Evolutionary conservation across 2,888 invertebrate species (phyloP).

Genomic region (Lumbricus terrestris): DNA sequence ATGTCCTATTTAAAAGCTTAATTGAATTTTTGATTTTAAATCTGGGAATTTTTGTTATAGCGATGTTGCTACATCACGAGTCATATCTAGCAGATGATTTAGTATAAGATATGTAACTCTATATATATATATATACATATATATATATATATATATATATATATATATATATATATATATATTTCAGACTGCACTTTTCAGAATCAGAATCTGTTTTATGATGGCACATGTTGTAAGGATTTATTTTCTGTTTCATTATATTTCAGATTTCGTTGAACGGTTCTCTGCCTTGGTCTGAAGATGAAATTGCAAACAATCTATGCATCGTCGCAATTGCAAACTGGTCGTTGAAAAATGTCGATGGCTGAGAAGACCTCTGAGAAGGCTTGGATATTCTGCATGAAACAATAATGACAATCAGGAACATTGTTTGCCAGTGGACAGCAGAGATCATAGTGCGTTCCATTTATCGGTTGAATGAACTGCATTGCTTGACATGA

Average conservation of each 20-base stretch:
- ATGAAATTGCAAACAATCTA: neutral
- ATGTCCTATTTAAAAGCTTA: no score
- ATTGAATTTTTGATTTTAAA: no score
- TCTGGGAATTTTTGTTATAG: neutral
- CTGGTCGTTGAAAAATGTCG: neutral
- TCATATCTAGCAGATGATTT: neutral
- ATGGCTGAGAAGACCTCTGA: no score
- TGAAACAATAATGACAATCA: slow-evolving; percentile 3
- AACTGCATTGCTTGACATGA: neutral
- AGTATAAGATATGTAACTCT: neutral
- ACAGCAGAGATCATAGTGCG: neutral
- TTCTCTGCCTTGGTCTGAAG: neutral
- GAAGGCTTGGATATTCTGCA: neutral
- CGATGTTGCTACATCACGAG: neutral
- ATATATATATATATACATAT: no score
- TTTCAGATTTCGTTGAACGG: neutral
- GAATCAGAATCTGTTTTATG: neutral
- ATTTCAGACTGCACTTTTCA: neutral
- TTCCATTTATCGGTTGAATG: neutral
- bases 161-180: no score
- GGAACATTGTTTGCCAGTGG: neutral
- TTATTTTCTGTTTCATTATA: neutral
- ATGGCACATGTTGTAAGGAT: neutral
- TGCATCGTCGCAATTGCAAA: neutral
- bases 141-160: no score